Evolutionary conservation across 2,113 vertebrate species (phyloP).

Genomic region (Stegostoma tigrinum): DNA sequence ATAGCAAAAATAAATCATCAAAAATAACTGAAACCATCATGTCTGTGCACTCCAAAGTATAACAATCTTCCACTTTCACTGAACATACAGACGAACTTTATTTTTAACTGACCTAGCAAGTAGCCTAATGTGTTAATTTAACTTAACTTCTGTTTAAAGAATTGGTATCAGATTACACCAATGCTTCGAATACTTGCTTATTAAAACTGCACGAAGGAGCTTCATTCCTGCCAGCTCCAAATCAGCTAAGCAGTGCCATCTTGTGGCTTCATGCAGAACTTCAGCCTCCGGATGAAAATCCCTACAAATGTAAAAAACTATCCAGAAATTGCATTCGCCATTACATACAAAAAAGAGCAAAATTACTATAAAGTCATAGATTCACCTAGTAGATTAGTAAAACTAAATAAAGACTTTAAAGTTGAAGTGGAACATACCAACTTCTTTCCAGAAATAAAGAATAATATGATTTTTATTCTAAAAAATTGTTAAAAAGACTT

Average conservation of each 20-base stretch:
- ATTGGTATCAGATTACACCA: neutral
- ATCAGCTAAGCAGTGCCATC: neutral
- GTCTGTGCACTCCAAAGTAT: neutral
- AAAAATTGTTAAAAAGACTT: neutral
- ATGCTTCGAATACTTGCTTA: neutral
- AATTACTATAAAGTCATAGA: neutral
- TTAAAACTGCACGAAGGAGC: neutral
- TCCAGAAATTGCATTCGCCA: neutral
- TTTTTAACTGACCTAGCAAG: neutral
- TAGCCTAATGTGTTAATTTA: neutral
- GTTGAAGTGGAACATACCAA: neutral
- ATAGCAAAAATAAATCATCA: neutral
- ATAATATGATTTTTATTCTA: neutral
- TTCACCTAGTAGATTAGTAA: neutral
- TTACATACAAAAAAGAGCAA: neutral
- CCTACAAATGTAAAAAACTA: neutral
- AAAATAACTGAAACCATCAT: neutral
- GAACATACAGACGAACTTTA: neutral
- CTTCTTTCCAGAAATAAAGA: too few species aligned
- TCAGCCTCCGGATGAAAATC: neutral
- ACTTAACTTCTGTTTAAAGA: neutral
- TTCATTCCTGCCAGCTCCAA: neutral
- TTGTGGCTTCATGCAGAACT: neutral
- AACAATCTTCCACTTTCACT: neutral
- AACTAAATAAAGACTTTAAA: neutral